A percentile compares a stretch with the other conserved stretches of the same genome.
These are phyloP conservation scores for Halocaridina rubra DNA, from an alignment of 2,888 invertebrate species.

Conservation along the genomic window DNA sequence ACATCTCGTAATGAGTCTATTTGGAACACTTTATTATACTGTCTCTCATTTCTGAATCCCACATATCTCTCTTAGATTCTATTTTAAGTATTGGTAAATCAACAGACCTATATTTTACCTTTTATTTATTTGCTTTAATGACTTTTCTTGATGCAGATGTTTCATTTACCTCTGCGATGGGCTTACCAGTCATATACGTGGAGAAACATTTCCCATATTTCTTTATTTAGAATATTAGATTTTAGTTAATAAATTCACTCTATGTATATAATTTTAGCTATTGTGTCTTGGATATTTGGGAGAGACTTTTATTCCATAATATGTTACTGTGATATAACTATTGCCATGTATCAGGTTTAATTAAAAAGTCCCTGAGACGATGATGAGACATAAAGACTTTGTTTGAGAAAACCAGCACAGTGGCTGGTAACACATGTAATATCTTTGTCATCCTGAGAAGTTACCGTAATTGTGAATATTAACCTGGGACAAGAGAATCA, in stretches of 20 bases:
- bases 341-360: background rate
- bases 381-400: too few relatives aligned
- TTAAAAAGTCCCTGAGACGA: background rate
- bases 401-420: too few relatives aligned
- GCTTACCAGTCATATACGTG: background rate
- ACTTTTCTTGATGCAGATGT: too few relatives aligned
- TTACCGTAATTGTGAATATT: too few relatives aligned
- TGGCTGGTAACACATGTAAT: too few relatives aligned
- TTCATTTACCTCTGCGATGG: background rate
- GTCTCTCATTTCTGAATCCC: background rate
- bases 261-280: background rate
- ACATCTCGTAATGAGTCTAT: background rate
- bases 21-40: background rate
- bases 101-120: too few relatives aligned
- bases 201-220: background rate
- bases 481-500: too few relatives aligned
- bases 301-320: background rate
- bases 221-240: background rate
- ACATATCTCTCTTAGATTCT: background rate
- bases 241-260: constrained; percentile 12
- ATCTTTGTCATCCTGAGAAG: too few relatives aligned
- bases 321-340: constrained; percentile 29
- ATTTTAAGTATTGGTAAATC: too few relatives aligned
- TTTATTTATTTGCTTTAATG: too few relatives aligned
- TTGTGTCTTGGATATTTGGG: background rate